Evolutionary conservation across 2,113 vertebrate species (phyloP), one percentile per base, ranked within the genome.

Genomic region (Turnix velox): DNA sequence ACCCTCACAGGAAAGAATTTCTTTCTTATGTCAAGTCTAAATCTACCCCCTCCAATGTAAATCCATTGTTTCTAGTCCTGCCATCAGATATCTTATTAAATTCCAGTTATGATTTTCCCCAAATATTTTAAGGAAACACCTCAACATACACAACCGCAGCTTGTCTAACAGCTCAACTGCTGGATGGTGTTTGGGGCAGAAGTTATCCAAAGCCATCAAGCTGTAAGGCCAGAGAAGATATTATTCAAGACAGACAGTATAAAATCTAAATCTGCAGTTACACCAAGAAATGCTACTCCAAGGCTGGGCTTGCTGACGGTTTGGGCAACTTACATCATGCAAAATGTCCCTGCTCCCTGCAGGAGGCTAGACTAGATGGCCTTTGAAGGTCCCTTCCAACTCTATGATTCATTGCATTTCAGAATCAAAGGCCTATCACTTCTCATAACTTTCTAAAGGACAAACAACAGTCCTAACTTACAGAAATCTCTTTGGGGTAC

Each of bases 261-360:
- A 46, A 76, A 73, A 55, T 35, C 57, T 39, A 28, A 61, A 57
- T 55, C 51, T 1, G 1, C 0, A 0, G 27, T 19, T 17, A 45
- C 28, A 16, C 30, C 8, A 15, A 28, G 0, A 6, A 87, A 7
- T 0, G 4, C 9, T 18, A 61, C 52, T 37, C 72, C 46, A 14
- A 5, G n/a, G n/a, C n/a, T n/a, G n/a, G n/a, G n/a, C n/a, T n/a
- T n/a, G n/a, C n/a, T n/a, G n/a, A n/a, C n/a, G n/a, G n/a, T n/a
- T n/a, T n/a, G n/a, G n/a, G n/a, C n/a, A n/a, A n/a, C n/a, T n/a
- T n/a, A n/a, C n/a, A n/a, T n/a, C n/a, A n/a, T n/a, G n/a, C n/a
- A n/a, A n/a, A n/a, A n/a, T n/a, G n/a, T n/a, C n/a, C n/a, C n/a
- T n/a, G n/a, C n/a, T n/a, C n/a, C n/a, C n/a, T n/a, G n/a, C n/a